Conservation (phyloP, 2,113 vertebrate genomes). For the Pseudorasbora parva region DNA sequence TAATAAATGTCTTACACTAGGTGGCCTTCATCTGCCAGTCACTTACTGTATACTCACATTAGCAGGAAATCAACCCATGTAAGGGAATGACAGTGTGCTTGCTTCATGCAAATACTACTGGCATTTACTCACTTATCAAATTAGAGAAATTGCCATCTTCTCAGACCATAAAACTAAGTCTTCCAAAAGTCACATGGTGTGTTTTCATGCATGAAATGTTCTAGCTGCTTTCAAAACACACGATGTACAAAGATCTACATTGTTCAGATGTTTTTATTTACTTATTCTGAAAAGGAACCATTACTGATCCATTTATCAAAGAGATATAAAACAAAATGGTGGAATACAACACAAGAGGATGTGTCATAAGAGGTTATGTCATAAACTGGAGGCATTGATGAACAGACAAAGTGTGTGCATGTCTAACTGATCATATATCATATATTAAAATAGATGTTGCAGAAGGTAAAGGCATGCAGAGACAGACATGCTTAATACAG, state of each 20-base stretch:
- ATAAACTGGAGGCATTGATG: background rate
- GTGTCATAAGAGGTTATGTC: too few relatives aligned
- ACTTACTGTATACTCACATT: background rate
- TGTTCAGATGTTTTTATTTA: conserved; percentile 17
- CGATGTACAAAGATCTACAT: conserved; percentile 5
- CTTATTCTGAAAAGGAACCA: background rate
- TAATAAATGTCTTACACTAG: background rate
- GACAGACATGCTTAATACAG: conserved; percentile 60
- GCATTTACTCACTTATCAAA: background rate
- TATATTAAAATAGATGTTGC: conserved; percentile 59
- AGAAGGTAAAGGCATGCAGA: conserved; percentile 54
- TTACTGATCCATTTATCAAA: background rate
- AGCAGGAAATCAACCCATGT: background rate
- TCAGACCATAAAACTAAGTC: background rate
- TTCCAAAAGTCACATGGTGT: background rate
- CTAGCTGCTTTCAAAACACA: background rate
- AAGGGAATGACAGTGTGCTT: background rate
- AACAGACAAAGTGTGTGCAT: background rate
- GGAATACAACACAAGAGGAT: background rate
- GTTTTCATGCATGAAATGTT: conserved; percentile 8
- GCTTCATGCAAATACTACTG: background rate
- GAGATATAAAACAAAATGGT: background rate
- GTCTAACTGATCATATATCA: conserved; percentile 57
- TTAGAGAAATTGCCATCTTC: background rate
- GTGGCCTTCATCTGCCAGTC: background rate